Percentiles rank a stretch among this genome's conserved stretches.
Evolutionary conservation across 2,888 invertebrate genomes (phyloP).

Genomic region (Abrostola triplasia): DNA sequence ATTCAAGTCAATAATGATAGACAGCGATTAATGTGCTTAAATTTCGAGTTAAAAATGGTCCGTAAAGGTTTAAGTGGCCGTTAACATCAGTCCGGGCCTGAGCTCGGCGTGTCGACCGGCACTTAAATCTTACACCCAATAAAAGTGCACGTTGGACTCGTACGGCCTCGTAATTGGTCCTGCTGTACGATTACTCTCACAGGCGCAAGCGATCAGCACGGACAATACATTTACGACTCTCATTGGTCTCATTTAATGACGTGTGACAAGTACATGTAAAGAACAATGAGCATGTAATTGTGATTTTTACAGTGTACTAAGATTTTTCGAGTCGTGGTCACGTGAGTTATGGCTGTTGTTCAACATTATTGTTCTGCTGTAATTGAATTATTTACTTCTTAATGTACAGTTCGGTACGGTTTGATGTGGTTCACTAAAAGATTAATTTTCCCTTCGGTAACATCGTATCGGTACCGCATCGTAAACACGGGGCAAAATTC

Average conservation of each 20-base stretch:
- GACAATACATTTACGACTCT: slow-evolving; percentile 83
- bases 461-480: neutral
- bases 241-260: slow-evolving; percentile 85
- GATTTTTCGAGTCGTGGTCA: slow-evolving; percentile 48
- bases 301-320: slow-evolving; percentile 78
- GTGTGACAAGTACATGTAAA: slow-evolving; percentile 79
- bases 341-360: neutral
- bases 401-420: slow-evolving; percentile 2
- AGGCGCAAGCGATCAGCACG: slow-evolving; percentile 67
- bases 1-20: slow-evolving; percentile 54
- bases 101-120: slow-evolving; percentile 82
- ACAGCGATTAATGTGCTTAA: slow-evolving; percentile 54
- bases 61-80: slow-evolving; percentile 73
- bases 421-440: slow-evolving; percentile 3
- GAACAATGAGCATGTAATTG: slow-evolving; percentile 84
- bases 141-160: slow-evolving; percentile 81
- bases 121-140: slow-evolving; percentile 88
- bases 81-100: slow-evolving; percentile 80
- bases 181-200: slow-evolving; percentile 75
- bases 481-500: slow-evolving; percentile 1
- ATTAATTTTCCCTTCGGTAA: slow-evolving; percentile 2
- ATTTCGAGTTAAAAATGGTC: slow-evolving; percentile 55
- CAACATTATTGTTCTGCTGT: slow-evolving; percentile 2
- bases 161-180: slow-evolving; percentile 84
- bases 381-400: slow-evolving; percentile 3